Base-by-base conservation (phyloP, 1,140 invertebrate genomes). In the Drosophila eugracilis region DNA sequence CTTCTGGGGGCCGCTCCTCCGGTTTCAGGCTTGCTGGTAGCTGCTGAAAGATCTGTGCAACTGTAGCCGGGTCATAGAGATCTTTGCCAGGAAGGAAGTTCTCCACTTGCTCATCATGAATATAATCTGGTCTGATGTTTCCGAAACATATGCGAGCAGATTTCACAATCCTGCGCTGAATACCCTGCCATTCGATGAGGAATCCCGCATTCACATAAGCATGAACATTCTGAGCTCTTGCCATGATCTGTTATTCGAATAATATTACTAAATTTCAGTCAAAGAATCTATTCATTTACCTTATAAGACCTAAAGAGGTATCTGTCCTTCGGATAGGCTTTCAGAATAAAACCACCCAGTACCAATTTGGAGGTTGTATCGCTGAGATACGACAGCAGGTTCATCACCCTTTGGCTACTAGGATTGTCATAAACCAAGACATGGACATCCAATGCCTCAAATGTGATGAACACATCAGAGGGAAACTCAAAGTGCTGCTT, bases 131-230 rank as follows among this genome's bases (percentile, higher is more conserved):
- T 57, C 92, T 93, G 28, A 97, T 96, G 39, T 95, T 95, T 0
- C 96, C 95, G 77, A 93, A 95, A 4, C 95, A 93, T 39, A 93
- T 90, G 1, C 78, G 77, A 21, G 80, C 74, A 0, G 78, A 77
- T 2, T 28, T 44, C 9, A 91, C 75, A 19, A 62, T 69, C 2
- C 94, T 92, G 1, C 48, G 36, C 32, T 74, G 49, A 0, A 17
- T 7, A 19, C 75, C 66, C 15, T 72, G 55, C 71, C 86, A 86
- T 26, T 79, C 85, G 34, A 88, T 94, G 1, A n/a, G 94, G 84
- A 97, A 97, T 10, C 95, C 96, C 7, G 95, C 95, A 91, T 96
- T 97, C 0, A 97, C 95, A 72, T 95, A 94, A 0, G 96, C 96
- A 83, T 97, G 96, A 0, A 96, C 94, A 91, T 97, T 97, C 92